Conservation (phyloP, 2,888 invertebrate species). For the Ochropacha duplaris region DNA sequence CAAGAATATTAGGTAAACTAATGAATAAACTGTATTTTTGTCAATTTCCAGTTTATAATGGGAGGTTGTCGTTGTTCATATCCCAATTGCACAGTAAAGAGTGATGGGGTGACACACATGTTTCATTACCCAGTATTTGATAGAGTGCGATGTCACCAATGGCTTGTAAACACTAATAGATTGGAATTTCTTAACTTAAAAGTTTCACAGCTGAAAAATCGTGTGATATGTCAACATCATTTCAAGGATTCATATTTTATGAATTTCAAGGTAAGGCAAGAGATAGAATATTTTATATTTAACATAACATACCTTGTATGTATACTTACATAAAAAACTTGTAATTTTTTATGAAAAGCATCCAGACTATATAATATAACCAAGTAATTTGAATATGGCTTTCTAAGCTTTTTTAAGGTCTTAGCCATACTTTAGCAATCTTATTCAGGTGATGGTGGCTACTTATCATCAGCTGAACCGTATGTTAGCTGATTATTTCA, state of each 20-base stretch:
- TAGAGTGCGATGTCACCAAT: conserved; percentile 80
- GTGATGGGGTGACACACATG: conserved; percentile 82
- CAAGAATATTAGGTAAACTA: no score
- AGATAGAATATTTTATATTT: not conserved
- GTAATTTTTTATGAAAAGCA: not conserved
- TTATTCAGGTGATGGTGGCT: no score
- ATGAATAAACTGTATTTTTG: no score
- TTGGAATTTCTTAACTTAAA: conserved; percentile 78
- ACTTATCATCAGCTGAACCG: no score
- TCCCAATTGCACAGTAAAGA: conserved; percentile 75
- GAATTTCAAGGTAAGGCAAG: conserved; percentile 69
- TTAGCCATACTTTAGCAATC: no score
- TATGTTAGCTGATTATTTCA: no score
- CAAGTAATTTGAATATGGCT: no score
- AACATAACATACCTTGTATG: not conserved
- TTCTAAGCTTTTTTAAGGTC: no score
- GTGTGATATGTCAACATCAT: conserved; percentile 84
- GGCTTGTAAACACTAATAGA: conserved; percentile 81
- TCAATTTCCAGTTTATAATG: conserved; percentile 57
- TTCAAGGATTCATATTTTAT: conserved; percentile 80
- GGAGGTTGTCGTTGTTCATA: conserved; percentile 84
- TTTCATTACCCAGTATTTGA: conserved; percentile 85
- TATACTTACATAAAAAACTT: no score
- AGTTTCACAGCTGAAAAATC: conserved; percentile 83
- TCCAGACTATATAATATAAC: no score